A percentile compares a stretch with the other conserved stretches of the same genome.
Conservation (phyloP, 2,888 invertebrate genomes). For the Acanthosepion esculentum region DNA sequence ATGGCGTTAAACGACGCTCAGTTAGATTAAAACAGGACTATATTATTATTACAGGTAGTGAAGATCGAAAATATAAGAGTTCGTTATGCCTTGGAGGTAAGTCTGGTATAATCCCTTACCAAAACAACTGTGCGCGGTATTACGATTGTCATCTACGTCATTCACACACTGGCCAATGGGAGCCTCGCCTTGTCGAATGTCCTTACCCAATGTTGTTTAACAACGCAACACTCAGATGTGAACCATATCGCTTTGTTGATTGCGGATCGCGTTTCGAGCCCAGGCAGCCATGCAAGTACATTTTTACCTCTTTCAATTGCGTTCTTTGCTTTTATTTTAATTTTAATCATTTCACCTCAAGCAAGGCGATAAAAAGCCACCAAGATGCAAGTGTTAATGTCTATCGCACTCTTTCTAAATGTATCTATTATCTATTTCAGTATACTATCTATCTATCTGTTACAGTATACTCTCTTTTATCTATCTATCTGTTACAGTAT, state of each 20-base stretch:
- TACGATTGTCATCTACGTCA: neutral
- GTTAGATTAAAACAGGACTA: neutral
- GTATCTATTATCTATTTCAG: too few species aligned
- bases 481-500: too few species aligned
- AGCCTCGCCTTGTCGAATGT: neutral
- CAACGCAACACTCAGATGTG: neutral
- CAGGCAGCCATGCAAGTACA: neutral
- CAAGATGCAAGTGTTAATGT: too few species aligned
- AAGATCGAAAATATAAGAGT: neutral
- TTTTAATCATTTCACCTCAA: too few species aligned
- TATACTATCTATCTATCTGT: too few species aligned
- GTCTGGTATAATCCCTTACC: neutral
- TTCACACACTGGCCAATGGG: neutral
- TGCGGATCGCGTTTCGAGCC: constrained; percentile 36
- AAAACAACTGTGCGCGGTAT: neutral
- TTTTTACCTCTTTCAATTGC: too few species aligned
- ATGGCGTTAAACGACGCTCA: too few species aligned
- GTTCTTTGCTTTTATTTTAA: too few species aligned
- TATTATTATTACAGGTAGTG: neutral
- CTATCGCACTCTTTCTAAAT: too few species aligned
- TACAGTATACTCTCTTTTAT: too few species aligned
- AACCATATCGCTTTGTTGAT: neutral
- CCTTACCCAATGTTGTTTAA: constrained; percentile 40
- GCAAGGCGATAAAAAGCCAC: too few species aligned
- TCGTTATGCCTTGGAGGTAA: neutral